A percentile compares a stretch with the other conserved stretches of the same genome.
Evolutionary conservation across 1,140 invertebrate genomes (phyloP).

Genomic region (Melanaphis sacchari): DNA sequence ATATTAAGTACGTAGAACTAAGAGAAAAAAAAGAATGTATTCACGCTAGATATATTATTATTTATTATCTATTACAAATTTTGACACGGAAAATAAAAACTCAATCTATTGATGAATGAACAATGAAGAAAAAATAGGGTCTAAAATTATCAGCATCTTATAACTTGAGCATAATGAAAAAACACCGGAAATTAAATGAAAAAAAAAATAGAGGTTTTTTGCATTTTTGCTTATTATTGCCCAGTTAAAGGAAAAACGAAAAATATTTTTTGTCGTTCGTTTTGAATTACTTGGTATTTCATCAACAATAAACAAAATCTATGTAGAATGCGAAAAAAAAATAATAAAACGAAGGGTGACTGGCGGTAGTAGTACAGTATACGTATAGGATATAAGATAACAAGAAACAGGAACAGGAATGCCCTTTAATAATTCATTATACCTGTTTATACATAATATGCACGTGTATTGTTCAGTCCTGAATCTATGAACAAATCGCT

Average conservation of each 20-base stretch:
- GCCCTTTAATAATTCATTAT: neutral
- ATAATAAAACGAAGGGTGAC: neutral
- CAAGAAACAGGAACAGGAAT: slow-evolving; percentile 25
- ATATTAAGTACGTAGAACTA: neutral
- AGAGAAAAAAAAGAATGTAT: neutral
- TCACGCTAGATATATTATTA: neutral
- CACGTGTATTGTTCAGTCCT: neutral
- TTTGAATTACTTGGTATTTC: neutral
- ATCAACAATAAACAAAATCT: slow-evolving; percentile 3
- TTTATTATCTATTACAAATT: neutral
- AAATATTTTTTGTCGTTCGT: neutral
- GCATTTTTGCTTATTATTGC: slow-evolving; percentile 22
- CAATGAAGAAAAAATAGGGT: neutral
- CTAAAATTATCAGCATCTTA: neutral
- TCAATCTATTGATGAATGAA: neutral
- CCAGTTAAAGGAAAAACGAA: neutral
- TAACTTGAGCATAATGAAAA: neutral
- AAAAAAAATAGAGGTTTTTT: neutral
- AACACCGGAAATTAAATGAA: slow-evolving; percentile 6
- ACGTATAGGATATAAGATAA: neutral
- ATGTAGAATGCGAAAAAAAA: neutral
- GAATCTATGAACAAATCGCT: neutral
- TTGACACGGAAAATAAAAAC: neutral
- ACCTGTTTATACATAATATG: neutral
- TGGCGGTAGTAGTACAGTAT: neutral